A percentile compares a stretch with the other conserved stretches of the same genome.
Conservation (phyloP, 1,140 invertebrate genomes). For the Callitettix versicolor region DNA sequence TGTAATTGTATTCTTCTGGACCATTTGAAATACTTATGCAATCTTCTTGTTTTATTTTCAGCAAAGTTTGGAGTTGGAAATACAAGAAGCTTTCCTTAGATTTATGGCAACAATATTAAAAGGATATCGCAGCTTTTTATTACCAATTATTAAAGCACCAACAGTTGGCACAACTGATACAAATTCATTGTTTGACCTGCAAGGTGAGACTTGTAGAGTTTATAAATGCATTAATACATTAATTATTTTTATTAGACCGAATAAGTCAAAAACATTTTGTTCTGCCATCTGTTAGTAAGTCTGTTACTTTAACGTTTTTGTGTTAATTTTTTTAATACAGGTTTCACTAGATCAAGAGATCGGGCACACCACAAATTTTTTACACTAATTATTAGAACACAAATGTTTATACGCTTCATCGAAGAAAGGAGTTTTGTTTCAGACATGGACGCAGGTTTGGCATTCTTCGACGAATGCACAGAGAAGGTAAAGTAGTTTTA, state of each 20-base stretch:
- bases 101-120: constrained; percentile 91
- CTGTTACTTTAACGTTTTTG: neutral
- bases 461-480: constrained; percentile 96
- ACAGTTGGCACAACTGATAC: constrained; percentile 89
- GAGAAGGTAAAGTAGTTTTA: constrained; percentile 57
- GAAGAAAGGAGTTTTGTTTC: constrained; percentile 98
- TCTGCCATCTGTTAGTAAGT: neutral
- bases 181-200: constrained; percentile 86
- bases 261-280: neutral
- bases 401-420: constrained; percentile 97
- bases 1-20: no score
- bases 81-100: constrained; percentile 92
- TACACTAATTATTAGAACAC: constrained; percentile 77
- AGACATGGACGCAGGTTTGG: constrained; percentile 82
- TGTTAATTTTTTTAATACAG: constrained; percentile 29
- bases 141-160: constrained; percentile 91
- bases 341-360: constrained; percentile 52
- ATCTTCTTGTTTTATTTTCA: constrained; percentile 31
- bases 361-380: constrained; percentile 88
- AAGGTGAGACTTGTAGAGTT: constrained; percentile 48
- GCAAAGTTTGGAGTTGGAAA: constrained; percentile 78
- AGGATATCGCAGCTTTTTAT: constrained; percentile 80
- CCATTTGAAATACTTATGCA: no score
- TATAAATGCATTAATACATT: neutral
- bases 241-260: neutral